phyloP scores from a whole-genome alignment of 2,113 vertebrate species.

The Rhinoptilus africanus region DNA sequence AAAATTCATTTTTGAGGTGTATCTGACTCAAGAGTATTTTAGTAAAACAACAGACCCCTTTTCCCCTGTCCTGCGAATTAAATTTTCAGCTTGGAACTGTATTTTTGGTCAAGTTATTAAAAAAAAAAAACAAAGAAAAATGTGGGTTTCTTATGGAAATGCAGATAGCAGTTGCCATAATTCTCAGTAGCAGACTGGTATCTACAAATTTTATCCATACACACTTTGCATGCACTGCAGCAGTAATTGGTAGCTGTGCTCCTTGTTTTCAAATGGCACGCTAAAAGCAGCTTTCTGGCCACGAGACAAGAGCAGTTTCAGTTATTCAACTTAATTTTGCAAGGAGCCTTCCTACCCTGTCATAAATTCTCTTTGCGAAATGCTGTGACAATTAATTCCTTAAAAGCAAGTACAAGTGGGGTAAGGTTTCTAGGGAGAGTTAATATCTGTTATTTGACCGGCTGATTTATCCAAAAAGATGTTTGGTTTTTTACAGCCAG shows the following conservation, averaged over 20 bases:
- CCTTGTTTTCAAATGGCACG: background rate
- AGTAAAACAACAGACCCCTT: background rate
- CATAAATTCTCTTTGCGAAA: conserved; percentile 24
- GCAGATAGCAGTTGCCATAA: background rate
- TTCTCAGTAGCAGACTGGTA: background rate
- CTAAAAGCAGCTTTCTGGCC: conserved; percentile 45
- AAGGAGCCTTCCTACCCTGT: background rate
- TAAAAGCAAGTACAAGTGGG: conserved; percentile 4
- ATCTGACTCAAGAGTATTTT: background rate
- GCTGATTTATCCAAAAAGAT: conserved; percentile 10
- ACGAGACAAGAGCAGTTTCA: background rate
- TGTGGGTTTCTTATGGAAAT: background rate
- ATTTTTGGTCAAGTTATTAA: background rate
- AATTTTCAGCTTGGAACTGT: background rate
- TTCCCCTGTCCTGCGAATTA: background rate
- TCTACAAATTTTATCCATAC: background rate
- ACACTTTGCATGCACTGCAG: background rate
- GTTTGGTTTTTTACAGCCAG: background rate
- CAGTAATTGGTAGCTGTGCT: background rate
- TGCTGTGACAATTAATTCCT: background rate
- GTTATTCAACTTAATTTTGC: conserved; percentile 14
- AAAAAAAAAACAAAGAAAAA: background rate
- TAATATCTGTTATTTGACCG: conserved; percentile 25
- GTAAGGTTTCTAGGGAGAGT: conserved; percentile 1
- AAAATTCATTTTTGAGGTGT: background rate